Evolutionary conservation across 2,797 vertebrate genomes (phyloP).

Genomic region (Sparus aurata): DNA sequence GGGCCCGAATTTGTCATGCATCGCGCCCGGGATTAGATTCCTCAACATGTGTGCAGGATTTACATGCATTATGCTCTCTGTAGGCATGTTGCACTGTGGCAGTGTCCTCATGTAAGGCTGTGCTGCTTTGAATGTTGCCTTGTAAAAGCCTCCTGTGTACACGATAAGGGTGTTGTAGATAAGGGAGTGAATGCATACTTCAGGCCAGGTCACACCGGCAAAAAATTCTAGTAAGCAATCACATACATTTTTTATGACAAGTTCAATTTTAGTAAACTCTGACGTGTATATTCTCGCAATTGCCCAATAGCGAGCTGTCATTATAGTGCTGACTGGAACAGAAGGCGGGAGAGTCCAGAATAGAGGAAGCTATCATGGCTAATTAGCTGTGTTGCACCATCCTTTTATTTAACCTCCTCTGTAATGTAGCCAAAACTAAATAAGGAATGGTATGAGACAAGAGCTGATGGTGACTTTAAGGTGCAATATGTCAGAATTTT

Average conservation of each 20-base stretch:
- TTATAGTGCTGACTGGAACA: background rate
- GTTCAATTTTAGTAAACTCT: background rate
- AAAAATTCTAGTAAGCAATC: background rate
- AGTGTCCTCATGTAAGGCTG: constrained; percentile 17
- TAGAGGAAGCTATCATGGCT: background rate
- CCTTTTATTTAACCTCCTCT: background rate
- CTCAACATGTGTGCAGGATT: constrained; percentile 57
- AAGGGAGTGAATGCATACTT: background rate
- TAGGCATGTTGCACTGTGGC: constrained; percentile 20
- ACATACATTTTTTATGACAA: background rate
- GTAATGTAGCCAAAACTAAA: background rate
- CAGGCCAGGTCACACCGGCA: background rate
- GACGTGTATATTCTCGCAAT: no score
- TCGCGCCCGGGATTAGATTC: constrained; percentile 52
- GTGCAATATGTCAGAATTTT: no score
- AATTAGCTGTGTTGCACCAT: background rate
- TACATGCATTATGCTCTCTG: constrained; percentile 37
- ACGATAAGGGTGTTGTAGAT: background rate
- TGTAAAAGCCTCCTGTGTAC: background rate
- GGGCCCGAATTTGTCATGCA: constrained; percentile 66
- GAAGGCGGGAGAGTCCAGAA: background rate
- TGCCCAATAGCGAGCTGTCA: background rate
- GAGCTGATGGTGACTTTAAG: no score
- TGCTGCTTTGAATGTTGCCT: background rate
- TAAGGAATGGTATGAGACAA: background rate